Base-by-base conservation (phyloP, 1,140 invertebrate species). In the Papilio machaon region DNA sequence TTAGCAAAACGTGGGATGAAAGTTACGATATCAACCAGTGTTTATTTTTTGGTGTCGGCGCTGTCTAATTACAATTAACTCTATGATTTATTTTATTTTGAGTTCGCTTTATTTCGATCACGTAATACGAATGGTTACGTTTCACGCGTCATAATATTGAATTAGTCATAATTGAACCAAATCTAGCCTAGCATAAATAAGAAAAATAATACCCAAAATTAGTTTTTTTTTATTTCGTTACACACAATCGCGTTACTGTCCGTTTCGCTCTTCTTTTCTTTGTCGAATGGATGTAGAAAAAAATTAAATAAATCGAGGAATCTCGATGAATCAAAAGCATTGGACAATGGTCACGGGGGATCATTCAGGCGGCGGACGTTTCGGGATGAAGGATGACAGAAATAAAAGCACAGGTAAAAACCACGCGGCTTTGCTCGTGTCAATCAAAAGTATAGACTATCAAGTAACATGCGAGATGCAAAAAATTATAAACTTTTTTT, bases 301-400 rank as follows among this genome's bases (percentile, higher is more conserved):
- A 88, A 90, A 0, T 30, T 54, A 54, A 67, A 70, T 70, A 92
- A 90, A 89, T 88, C 86, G 80, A 88, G 85, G 84, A 84, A 58
- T 87, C 87, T 84, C 86, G 83, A 81, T 86, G 90, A 91, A 93
- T 93, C 93, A 94, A 94, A 94, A 87, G 92, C 84, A 77, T 94
- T 92, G 93, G 93, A 94, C 93, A 94, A 94, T 94, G 93, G 92
- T 94, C 93, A 94, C 86, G 87, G 81, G 23, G 82, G 83, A 89
- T 88, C 85, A 85, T 86, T 88, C 83, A 85, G 85, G 80, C 80
- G 79, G 82, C 82, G 88, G 87, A 85, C 85, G 83, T 83, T 80
- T 83, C 47, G 58, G 84, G 79, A 85, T 85, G 90, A 89, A 87
- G 85, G 85, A 90, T 87, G 84, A 82, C 80, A 82, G 85, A 87